Evolutionary conservation across 2,888 invertebrate species (phyloP), one percentile per base, ranked within the genome.

Genomic region (Gordius sp.): DNA sequence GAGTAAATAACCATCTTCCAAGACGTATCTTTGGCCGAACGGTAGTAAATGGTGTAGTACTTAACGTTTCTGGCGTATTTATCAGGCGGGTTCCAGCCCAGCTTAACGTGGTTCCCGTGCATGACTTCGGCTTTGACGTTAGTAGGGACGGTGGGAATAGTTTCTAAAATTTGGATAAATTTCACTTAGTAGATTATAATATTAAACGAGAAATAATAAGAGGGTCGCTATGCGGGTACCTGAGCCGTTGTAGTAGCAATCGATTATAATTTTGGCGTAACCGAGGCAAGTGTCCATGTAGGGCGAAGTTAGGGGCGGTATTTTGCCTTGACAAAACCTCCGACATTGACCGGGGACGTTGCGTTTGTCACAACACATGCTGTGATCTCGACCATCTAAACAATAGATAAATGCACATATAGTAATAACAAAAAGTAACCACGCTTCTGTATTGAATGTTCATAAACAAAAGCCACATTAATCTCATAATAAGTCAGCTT

Each of bases 221-320:
- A n/a, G n/a, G n/a, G n/a, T n/a, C n/a, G n/a, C n/a, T n/a, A n/a
- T n/a, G n/a, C n/a, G n/a, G n/a, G 20, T n/a, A 47, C 47, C 23
- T n/a, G 47, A n/a, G 8, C 47, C 47, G 20, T 47, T 47, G 23
- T 47, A 47, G 20, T 47, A 47, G 23, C 47, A 47, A 20, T 47
- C 47, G 23, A 47, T n/a, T n/a, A 47, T 47, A 20, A 23, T 20
- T 20, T 47, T 13, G 4, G 47, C 8, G 20, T 47, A 47, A n/a
- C 16, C 47, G n/a, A 47, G 4, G 20, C 47, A 47, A 47, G 8
- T 20, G 8, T 47, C n/a, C 23, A 47, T 4, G 20, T 47, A 4
- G 4, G 47, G 23, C 16, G 47, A 18, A 8, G 20, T 23, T 4
- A n/a, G 23, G 20, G 47, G 47, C 20, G 47, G 47, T 4, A 47